Evolutionary conservation across 2,888 invertebrate genomes (phyloP).

Genomic region (Ganaspis brasiliensis): DNA sequence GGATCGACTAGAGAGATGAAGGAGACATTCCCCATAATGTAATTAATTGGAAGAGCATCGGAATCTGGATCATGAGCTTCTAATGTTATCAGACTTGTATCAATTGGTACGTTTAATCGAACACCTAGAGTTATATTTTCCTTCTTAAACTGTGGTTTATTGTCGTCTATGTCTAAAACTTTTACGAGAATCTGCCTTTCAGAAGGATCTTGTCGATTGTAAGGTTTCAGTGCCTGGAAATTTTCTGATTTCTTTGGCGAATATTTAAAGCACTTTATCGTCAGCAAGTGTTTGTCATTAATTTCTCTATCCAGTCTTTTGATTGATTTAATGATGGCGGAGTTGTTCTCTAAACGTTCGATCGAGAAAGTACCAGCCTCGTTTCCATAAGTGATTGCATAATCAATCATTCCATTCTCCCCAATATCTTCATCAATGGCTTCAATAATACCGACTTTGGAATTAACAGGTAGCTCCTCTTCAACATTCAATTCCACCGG

Average conservation of each 20-base stretch:
- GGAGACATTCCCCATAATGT: conserved; percentile 85
- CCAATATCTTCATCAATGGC: conserved; percentile 89
- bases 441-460: conserved; percentile 85
- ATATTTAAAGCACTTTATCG: conserved; percentile 87
- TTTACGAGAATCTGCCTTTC: conserved; percentile 86
- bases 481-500: conserved; percentile 85
- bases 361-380: conserved; percentile 85
- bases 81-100: conserved; percentile 86
- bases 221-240: conserved; percentile 81
- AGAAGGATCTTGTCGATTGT: conserved; percentile 87
- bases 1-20: conserved; percentile 86
- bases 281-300: conserved; percentile 83
- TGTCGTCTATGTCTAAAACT: conserved; percentile 88
- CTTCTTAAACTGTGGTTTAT: conserved; percentile 86
- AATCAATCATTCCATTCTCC: conserved; percentile 89
- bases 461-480: conserved; percentile 87
- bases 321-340: conserved; percentile 84
- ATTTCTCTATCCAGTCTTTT: conserved; percentile 86
- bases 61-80: conserved; percentile 87
- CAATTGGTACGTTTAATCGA: conserved; percentile 87
- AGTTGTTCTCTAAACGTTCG: conserved; percentile 85
- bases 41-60: conserved; percentile 85
- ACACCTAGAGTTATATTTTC: conserved; percentile 87
- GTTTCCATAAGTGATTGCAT: conserved; percentile 88
- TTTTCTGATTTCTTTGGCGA: conserved; percentile 71